These are phyloP conservation scores for Halichoeres trimaculatus DNA, from an alignment of 2,113 vertebrate genomes.

Conservation along the genomic window DNA sequence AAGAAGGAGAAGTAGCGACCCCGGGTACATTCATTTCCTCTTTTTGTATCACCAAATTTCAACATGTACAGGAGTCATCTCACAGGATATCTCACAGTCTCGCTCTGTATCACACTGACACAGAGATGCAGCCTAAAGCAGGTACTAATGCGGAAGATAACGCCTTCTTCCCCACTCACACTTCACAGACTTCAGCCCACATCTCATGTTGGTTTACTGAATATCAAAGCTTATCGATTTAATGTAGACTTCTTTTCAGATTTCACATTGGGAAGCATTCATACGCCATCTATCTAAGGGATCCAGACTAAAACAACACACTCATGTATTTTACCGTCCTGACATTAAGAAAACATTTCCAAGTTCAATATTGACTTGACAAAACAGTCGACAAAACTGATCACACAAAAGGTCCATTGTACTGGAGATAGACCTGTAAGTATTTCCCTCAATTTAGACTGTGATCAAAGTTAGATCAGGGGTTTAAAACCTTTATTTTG, in stretches of 20 bases:
- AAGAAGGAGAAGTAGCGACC: constrained; percentile 20
- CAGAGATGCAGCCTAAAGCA: neutral
- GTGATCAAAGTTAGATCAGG: too few relatives aligned
- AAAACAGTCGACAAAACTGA: neutral
- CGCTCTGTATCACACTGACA: neutral
- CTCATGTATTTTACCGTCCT: neutral
- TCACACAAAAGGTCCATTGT: neutral
- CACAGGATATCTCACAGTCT: neutral
- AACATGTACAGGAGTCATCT: constrained; percentile 33
- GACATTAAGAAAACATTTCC: neutral
- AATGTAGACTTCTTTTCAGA: too few relatives aligned
- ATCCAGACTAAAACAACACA: too few relatives aligned
- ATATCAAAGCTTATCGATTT: too few relatives aligned
- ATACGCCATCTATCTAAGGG: too few relatives aligned
- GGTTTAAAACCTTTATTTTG: too few relatives aligned
- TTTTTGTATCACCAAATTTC: constrained; percentile 43
- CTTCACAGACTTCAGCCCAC: neutral
- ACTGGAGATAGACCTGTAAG: too few relatives aligned
- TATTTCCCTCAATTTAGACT: too few relatives aligned
- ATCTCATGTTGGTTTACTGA: too few relatives aligned
- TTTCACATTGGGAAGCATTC: too few relatives aligned
- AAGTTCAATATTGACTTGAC: neutral
- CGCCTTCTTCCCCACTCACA: constrained; percentile 26
- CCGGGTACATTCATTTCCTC: constrained; percentile 60
- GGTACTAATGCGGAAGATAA: constrained; percentile 62